Evolutionary conservation across 2,888 invertebrate species (phyloP).

Genomic region (Bhutanitis thaidina): DNA sequence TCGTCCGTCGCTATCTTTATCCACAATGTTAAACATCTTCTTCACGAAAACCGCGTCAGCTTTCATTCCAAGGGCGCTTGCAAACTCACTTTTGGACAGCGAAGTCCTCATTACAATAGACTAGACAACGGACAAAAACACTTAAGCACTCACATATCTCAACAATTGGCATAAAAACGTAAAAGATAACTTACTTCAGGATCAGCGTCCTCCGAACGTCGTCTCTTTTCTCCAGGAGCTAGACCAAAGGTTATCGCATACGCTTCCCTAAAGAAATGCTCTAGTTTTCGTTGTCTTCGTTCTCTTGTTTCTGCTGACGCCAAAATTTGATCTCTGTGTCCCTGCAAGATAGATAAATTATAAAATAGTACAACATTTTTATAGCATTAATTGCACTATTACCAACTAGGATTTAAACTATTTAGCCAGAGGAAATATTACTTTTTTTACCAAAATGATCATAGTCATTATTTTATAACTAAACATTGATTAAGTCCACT

Average conservation of each 20-base stretch:
- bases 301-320: slow-evolving; percentile 96
- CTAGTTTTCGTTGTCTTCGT: slow-evolving; percentile 93
- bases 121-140: slow-evolving; percentile 33
- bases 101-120: slow-evolving; percentile 97
- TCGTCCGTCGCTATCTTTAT: slow-evolving; percentile 94
- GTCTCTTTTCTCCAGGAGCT: slow-evolving; percentile 90
- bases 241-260: slow-evolving; percentile 96
- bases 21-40: slow-evolving; percentile 98
- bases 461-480: no score
- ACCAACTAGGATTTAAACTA: no score
- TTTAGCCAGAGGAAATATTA: no score
- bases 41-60: slow-evolving; percentile 96
- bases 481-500: not conserved
- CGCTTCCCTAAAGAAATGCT: slow-evolving; percentile 97
- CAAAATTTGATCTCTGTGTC: slow-evolving; percentile 91
- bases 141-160: not conserved
- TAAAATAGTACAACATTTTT: no score
- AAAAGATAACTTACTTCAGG: slow-evolving; percentile 81
- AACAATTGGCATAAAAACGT: not conserved
- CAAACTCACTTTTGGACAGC: slow-evolving; percentile 94
- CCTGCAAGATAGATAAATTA: slow-evolving; percentile 40
- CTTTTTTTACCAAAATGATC: not conserved
- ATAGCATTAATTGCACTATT: no score
- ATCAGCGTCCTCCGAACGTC: slow-evolving; percentile 86
- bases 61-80: slow-evolving; percentile 97